These are phyloP conservation scores for Habrosyne pyritoides DNA, from an alignment of 2,888 invertebrate species.

Conservation along the genomic window DNA sequence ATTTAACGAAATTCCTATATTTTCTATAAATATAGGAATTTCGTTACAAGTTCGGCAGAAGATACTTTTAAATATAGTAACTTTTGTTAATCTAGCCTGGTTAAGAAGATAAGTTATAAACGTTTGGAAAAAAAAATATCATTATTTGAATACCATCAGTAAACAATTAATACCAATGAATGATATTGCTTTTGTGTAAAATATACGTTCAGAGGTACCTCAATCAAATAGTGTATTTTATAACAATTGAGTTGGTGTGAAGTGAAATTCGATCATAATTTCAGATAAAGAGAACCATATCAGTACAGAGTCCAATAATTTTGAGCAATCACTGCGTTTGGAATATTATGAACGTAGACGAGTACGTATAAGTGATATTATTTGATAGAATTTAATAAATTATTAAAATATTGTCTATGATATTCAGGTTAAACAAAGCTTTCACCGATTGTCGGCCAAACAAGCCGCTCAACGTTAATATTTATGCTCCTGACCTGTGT, in stretches of 20 bases:
- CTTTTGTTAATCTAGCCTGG: no score
- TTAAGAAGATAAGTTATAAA: no score
- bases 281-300: conserved; percentile 73
- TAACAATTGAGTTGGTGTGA: no score
- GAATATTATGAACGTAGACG: conserved; percentile 72
- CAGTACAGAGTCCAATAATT: conserved; percentile 68
- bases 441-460: conserved; percentile 64
- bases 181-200: neutral
- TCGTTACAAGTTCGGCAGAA: no score
- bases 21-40: no score
- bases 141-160: no score
- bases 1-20: no score
- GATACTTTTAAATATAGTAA: no score
- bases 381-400: neutral
- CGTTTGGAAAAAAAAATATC: no score
- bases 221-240: neutral
- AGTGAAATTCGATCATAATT: conserved; percentile 22
- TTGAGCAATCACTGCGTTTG: conserved; percentile 76
- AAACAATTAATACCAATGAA: no score
- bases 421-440: conserved; percentile 66
- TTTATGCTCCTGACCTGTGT: conserved; percentile 72
- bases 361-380: conserved; percentile 49
- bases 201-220: neutral
- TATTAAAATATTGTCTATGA: conserved; percentile 1
- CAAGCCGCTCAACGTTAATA: conserved; percentile 54